Conservation (phyloP, 1,140 invertebrate species). For the Heliconius melpomene region DNA sequence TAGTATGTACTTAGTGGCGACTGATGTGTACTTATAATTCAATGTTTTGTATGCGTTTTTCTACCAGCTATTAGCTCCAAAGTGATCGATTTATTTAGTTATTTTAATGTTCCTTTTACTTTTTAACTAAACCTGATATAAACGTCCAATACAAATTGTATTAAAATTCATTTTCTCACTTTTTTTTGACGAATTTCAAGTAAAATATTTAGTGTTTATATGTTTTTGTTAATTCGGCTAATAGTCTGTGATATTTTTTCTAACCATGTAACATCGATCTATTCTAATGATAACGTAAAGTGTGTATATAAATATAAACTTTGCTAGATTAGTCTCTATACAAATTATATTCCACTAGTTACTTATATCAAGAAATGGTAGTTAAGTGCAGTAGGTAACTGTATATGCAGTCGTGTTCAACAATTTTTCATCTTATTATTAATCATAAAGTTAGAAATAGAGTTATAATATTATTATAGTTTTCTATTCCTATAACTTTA, state of each 20-base stretch:
- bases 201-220: background rate
- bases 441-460: background rate
- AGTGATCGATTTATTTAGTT: background rate
- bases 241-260: background rate
- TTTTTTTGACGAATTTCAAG: background rate
- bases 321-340: background rate
- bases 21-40: slow-evolving; percentile 15
- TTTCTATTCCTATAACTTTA: background rate
- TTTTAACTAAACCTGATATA: background rate
- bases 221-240: background rate
- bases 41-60: background rate
- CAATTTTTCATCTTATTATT: background rate
- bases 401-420: background rate
- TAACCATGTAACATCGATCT: background rate
- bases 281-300: background rate
- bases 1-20: background rate
- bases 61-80: background rate
- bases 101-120: slow-evolving; percentile 19
- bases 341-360: background rate
- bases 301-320: background rate
- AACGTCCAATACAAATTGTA: background rate
- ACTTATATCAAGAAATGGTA: background rate
- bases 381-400: background rate
- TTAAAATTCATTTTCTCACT: background rate
- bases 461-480: background rate